These are phyloP conservation scores for Sporophila hypoxantha DNA, from an alignment of 2,113 vertebrate species.

Conservation along the genomic window DNA sequence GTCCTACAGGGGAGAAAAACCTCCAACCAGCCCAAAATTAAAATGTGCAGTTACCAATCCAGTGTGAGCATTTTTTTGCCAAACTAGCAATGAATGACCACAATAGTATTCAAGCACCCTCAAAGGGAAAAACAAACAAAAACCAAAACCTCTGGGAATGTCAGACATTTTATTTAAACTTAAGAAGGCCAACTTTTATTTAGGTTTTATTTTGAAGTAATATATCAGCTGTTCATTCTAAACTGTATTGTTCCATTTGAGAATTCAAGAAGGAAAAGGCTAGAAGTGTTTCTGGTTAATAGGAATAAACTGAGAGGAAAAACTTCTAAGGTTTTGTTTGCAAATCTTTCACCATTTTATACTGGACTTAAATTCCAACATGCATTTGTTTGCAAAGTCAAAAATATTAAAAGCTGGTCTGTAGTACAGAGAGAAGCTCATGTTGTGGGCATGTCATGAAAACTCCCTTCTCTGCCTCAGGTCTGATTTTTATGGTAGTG, in stretches of 20 bases:
- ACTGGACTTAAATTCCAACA: not conserved
- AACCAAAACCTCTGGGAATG: not conserved
- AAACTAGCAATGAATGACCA: not conserved
- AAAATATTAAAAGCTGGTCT: not conserved
- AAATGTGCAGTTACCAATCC: not conserved
- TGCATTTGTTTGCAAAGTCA: not conserved
- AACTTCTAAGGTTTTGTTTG: not conserved
- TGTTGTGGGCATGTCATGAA: not conserved
- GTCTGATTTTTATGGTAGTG: not conserved
- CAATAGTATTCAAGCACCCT: not conserved
- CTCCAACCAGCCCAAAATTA: not conserved
- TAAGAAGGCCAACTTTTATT: not conserved
- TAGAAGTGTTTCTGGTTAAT: not conserved
- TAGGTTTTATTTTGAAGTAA: not conserved
- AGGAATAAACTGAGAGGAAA: not conserved
- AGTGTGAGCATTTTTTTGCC: fast-evolving
- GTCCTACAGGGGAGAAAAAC: not conserved
- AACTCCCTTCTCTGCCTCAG: not conserved
- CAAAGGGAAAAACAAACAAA: not conserved
- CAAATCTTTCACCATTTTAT: not conserved
- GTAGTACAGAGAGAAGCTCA: not conserved
- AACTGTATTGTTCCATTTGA: not conserved
- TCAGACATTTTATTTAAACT: not conserved
- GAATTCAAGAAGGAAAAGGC: not conserved
- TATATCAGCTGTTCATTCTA: not conserved